Evolutionary conservation across 2,888 invertebrate species (phyloP).

Genomic region (Ophion obscuratus): DNA sequence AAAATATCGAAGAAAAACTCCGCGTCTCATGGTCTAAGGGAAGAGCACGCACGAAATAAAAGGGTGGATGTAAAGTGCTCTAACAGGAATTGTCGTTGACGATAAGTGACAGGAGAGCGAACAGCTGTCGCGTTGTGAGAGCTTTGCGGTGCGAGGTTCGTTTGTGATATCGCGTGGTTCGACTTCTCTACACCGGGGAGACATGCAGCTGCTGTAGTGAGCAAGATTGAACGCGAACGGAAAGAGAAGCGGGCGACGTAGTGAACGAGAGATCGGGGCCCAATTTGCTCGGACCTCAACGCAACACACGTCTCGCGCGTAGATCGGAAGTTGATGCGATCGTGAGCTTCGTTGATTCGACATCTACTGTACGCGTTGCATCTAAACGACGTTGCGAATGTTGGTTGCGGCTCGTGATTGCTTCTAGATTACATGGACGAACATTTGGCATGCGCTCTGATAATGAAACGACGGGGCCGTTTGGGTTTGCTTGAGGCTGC

Average conservation of each 20-base stretch:
- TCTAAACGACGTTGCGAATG: slow-evolving; percentile 16
- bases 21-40: not conserved
- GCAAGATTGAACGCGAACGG: slow-evolving; percentile 54
- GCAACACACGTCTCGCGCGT: slow-evolving; percentile 48
- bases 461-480: no score
- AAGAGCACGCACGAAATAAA: not conserved
- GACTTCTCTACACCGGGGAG: slow-evolving; percentile 33
- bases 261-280: slow-evolving; percentile 54
- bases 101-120: slow-evolving; percentile 59
- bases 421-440: not conserved
- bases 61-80: slow-evolving; percentile 6
- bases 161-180: slow-evolving; percentile 53
- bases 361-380: slow-evolving; percentile 18
- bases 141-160: slow-evolving; percentile 46
- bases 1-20: not conserved
- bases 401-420: slow-evolving; percentile 19
- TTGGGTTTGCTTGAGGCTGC: not conserved
- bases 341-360: slow-evolving; percentile 33
- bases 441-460: not conserved
- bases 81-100: slow-evolving; percentile 33
- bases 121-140: slow-evolving; percentile 58
- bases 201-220: slow-evolving; percentile 59
- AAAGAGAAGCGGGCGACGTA: slow-evolving; percentile 43
- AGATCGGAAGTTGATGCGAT: slow-evolving; percentile 70
- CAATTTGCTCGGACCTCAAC: slow-evolving; percentile 68